Evolutionary conservation across 2,888 invertebrate genomes (phyloP).

Genomic region (Leptopilina syphax): DNA sequence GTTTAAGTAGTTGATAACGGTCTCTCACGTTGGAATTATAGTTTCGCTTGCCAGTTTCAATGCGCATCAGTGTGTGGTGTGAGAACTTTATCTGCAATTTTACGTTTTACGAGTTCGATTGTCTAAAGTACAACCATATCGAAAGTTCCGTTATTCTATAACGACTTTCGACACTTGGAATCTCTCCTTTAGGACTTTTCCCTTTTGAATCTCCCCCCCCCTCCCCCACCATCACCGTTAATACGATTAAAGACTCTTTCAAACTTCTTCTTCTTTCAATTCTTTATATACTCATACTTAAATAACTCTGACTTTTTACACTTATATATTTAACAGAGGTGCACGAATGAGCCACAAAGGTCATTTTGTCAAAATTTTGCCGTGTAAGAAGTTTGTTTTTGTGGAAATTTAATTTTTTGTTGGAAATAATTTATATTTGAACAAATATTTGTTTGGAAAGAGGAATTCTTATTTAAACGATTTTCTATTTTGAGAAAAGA

Average conservation of each 20-base stretch:
- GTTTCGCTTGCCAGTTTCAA: constrained; percentile 17
- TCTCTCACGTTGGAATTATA: constrained; percentile 11
- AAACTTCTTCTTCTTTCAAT: constrained; percentile 8
- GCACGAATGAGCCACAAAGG: too few species aligned
- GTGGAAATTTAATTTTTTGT: too few species aligned
- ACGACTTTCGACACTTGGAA: constrained; percentile 11
- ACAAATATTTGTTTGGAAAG: too few species aligned
- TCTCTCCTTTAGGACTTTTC: constrained; percentile 6
- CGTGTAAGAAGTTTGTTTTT: too few species aligned
- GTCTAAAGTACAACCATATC: constrained; percentile 33
- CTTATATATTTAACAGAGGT: too few species aligned
- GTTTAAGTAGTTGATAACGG: constrained; percentile 18
- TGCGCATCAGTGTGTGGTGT: not conserved
- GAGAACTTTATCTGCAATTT: constrained; percentile 36
- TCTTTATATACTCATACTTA: not conserved
- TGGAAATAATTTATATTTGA: too few species aligned
- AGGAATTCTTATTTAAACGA: too few species aligned
- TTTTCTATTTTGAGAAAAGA: too few species aligned
- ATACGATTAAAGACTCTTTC: not conserved
- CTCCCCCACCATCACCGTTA: not conserved
- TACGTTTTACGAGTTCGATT: constrained; percentile 36
- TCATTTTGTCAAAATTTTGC: too few species aligned
- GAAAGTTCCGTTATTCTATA: constrained; percentile 10
- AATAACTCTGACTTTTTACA: too few species aligned
- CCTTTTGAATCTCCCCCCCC: too few species aligned